These are phyloP conservation scores for Mirza zaza DNA, from an alignment of 2,113 vertebrate genomes.

Conservation along the genomic window DNA sequence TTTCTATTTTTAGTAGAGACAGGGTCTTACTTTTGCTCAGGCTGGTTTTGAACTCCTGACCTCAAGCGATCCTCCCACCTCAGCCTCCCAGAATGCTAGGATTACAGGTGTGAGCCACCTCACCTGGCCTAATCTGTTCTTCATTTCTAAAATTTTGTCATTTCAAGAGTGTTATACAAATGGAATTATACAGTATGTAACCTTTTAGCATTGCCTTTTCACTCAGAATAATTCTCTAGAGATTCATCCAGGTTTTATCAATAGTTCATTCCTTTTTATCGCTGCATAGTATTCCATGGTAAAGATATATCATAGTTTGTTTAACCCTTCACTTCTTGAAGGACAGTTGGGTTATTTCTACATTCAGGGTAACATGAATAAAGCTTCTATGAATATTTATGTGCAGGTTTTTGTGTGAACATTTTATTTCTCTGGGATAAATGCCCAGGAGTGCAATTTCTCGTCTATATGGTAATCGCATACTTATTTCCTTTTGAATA, in stretches of 20 bases:
- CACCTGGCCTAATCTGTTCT: neutral
- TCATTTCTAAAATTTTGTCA: neutral
- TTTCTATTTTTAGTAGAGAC: no score
- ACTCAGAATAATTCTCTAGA: neutral
- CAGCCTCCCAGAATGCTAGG: no score
- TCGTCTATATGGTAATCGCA: neutral
- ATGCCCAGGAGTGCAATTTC: neutral
- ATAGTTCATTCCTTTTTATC: neutral
- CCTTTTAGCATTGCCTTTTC: neutral
- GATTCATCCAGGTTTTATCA: neutral
- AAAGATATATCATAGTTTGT: neutral
- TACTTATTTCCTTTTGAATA: neutral
- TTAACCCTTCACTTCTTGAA: neutral
- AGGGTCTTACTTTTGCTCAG: no score
- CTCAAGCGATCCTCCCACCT: no score
- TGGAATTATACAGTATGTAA: neutral
- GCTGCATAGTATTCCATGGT: neutral
- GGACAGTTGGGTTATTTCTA: neutral
- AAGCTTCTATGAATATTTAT: neutral
- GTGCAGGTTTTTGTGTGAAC: neutral
- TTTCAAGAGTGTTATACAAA: neutral
- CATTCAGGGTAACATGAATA: neutral
- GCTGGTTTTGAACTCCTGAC: no score
- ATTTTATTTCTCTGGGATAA: slow-evolving; percentile 10
- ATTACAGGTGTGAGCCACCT: no score